Percentiles rank a stretch among this genome's conserved stretches.
Conservation (phyloP, 2,113 vertebrate genomes). For the Podarcis raffonei region DNA sequence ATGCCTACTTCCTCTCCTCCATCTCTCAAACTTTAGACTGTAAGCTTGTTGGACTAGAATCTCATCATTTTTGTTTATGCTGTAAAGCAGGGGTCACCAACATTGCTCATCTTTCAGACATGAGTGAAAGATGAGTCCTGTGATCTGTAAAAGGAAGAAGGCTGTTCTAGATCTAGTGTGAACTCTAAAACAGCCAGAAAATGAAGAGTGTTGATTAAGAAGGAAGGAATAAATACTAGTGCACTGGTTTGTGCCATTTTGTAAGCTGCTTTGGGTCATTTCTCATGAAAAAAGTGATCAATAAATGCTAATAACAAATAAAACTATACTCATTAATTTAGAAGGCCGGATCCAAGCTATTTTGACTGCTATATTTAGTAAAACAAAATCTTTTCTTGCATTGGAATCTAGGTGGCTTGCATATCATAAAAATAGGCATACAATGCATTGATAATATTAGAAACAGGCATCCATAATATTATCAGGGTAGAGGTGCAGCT, state of each 20-base stretch:
- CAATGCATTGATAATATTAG: not conserved
- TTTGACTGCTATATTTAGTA: not conserved
- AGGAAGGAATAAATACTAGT: too few relatives aligned
- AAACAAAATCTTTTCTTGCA: not conserved
- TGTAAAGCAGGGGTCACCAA: too few relatives aligned
- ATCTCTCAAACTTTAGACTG: too few relatives aligned
- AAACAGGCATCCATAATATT: not conserved
- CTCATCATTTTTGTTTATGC: too few relatives aligned
- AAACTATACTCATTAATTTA: not conserved
- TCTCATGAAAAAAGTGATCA: too few relatives aligned
- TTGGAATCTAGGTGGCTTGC: not conserved
- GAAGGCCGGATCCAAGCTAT: not conserved
- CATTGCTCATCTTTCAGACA: not conserved
- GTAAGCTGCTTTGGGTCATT: too few relatives aligned
- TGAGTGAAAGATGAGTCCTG: not conserved
- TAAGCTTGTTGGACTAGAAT: too few relatives aligned
- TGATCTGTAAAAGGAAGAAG: not conserved
- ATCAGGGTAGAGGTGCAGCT: not conserved
- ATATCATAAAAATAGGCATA: not conserved
- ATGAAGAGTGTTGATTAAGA: not conserved
- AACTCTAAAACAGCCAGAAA: not conserved
- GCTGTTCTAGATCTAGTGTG: not conserved
- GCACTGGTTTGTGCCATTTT: too few relatives aligned
- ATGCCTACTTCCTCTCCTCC: too few relatives aligned
- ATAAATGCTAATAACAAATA: too few relatives aligned